Evolutionary conservation across 2,113 vertebrate genomes (phyloP), one percentile per base, ranked within the genome.

Genomic region (Pseudolaguvia tuberculata): DNA sequence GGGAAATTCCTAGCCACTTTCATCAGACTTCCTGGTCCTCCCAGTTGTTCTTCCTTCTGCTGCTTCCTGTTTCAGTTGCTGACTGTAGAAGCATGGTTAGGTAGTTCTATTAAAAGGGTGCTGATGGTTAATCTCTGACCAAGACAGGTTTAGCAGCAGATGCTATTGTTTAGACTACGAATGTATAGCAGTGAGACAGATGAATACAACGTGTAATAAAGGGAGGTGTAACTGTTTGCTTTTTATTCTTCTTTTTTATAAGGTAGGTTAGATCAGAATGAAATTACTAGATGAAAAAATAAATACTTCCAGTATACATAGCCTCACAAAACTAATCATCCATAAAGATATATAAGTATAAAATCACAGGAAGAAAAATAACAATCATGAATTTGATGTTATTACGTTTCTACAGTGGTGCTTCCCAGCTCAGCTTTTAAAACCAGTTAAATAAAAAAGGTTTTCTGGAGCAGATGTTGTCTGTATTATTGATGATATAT

Each of bases 11-110:
- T 85, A 53, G 53, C 45, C 76, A 79, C 80, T 76, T 25, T 29
- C 80, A 83, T 85, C 80, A 86, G 72, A 72, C 72, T 88, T 91
- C 89, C 88, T 87, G 79, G 85, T 85, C 81, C 78, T 80, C 84
- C 59, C 86, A 75, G 77, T 76, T 71, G 61, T 13, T 51, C 39
- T 77, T 82, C 72, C 75, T 81, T 62, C 48, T 70, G 67, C 73
- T 52, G 47, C 85, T 87, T 89, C 88, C 90, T 80, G 84, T 87
- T 82, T 70, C 74, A 61, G 71, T 57, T 77, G 29, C 78, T 61
- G 78, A 84, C 83, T 81, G 75, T 47, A 52, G 81, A 53, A 53
- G 75, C 72, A n/a, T 72, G 66, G 67, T 74, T 53, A 62, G 63
- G 52, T 57, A 13, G 27, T 55, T 78, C 68, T 53, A 70, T 77